Conservation (phyloP, 2,113 vertebrate species). For the Capreolus pygargus region DNA sequence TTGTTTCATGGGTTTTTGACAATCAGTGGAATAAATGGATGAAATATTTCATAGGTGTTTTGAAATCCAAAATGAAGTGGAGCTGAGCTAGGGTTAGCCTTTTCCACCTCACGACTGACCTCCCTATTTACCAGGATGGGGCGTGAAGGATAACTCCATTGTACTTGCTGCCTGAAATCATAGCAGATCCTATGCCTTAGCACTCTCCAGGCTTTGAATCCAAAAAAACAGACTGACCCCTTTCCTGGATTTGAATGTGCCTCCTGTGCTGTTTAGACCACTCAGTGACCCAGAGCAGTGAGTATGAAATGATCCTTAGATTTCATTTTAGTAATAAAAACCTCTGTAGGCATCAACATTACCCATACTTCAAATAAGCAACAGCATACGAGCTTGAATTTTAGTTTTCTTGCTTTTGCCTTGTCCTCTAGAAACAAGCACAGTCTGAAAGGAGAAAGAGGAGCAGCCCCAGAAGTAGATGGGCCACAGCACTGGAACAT, state of each 20-base stretch:
- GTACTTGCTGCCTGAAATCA: not conserved
- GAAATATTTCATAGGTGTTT: not conserved
- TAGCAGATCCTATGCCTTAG: fast-evolving
- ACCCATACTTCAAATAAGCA: not conserved
- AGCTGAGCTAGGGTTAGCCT: not conserved
- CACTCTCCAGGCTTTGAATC: not conserved
- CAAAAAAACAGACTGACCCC: not conserved
- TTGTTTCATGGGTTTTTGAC: not conserved
- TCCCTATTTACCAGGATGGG: not conserved
- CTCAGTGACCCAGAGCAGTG: not conserved
- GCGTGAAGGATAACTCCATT: not conserved
- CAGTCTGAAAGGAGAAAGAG: not conserved
- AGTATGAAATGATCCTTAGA: not conserved
- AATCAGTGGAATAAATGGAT: not conserved
- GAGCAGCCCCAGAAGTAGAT: not conserved
- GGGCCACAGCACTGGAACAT: not conserved
- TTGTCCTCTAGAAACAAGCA: not conserved
- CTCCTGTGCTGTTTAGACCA: not conserved
- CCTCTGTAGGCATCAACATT: not conserved
- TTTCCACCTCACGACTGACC: not conserved
- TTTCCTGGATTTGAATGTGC: not conserved
- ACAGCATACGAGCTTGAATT: not conserved
- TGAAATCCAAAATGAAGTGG: not conserved
- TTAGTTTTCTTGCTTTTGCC: not conserved
- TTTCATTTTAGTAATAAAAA: not conserved